Evolutionary conservation across 2,113 vertebrate species (phyloP), one percentile per base, ranked within the genome.

Genomic region (Clarias gariepinus): DNA sequence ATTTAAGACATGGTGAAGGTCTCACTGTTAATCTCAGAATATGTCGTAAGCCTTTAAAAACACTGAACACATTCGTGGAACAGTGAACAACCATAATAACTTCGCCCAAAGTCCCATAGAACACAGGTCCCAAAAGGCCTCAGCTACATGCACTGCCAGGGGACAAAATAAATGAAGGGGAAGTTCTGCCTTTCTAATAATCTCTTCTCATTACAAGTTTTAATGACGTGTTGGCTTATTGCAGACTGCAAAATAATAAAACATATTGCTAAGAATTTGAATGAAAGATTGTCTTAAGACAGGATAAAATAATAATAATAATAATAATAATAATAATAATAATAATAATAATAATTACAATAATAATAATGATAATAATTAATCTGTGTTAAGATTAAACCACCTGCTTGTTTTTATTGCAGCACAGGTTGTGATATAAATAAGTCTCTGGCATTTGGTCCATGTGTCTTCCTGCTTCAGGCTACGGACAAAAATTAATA

Each of bases 301-400:
- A 19, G 58, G 3, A 5, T 60, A 60, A 19, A 19, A 16, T 19
- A 18, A 5, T 19, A 21, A 19, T 21, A 19, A 60, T 6, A 60
- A 60, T 58, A 58, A 58, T 58, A 58, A 58, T 18, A 58, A 18
- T 18, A 18, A 18, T 58, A 58, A 1, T 58, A 58, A 58, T 58
- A 58, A 18, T 58, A 58, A 18, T 58, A 58, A 18, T 58, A 93
- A 94, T 94, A 95, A 93, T 95, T 93, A 93, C 93, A 93, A 93
- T 93, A 91, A 93, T 92, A 63, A 90, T 90, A 89, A 88, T 90
- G 85, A 84, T 90, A 91, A 90, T 87, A 58, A 85, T 89, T 36
- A 85, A 10, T 85, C 36, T 87, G 82, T 91, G 87, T 86, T 61
- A 13, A 53, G 25, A 78, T 33, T 47, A 85, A 55, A 47, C 61